Percentiles rank a stretch among this genome's conserved stretches.
Evolutionary conservation across 2,113 vertebrate genomes (phyloP).

Genomic region (Nesogale talazaci): DNA sequence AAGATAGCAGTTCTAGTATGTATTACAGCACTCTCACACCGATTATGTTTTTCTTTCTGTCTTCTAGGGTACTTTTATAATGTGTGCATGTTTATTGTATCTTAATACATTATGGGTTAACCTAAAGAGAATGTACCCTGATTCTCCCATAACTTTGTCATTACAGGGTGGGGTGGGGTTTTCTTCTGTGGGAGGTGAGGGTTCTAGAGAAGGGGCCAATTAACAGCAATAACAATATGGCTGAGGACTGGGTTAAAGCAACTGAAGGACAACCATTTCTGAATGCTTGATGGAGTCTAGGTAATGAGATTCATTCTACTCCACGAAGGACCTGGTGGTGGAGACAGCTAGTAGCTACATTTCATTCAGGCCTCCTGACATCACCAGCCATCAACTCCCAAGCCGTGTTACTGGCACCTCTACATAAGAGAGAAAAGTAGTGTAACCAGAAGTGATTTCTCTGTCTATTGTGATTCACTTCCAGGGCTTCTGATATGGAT

Average conservation of each 20-base stretch:
- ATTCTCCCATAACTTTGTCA: neutral
- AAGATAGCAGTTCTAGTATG: neutral
- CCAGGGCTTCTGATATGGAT: constrained; percentile 11
- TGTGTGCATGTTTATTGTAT: neutral
- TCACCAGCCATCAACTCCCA: neutral
- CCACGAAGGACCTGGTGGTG: neutral
- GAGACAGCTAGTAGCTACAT: constrained; percentile 37
- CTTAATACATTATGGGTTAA: constrained; percentile 48
- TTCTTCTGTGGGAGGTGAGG: too few relatives aligned
- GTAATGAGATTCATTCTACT: neutral
- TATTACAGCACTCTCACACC: neutral
- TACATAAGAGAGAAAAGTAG: neutral
- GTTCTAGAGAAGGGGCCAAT: too few relatives aligned
- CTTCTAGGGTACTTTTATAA: constrained; percentile 16
- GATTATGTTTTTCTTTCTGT: neutral
- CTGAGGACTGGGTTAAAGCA: constrained; percentile 17
- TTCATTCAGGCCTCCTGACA: neutral
- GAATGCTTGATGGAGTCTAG: constrained; percentile 20
- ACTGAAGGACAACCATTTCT: neutral
- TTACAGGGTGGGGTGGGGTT: neutral
- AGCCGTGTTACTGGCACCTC: neutral
- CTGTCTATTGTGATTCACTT: constrained; percentile 16
- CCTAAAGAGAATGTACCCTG: neutral
- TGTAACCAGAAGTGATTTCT: constrained; percentile 12
- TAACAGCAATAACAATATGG: neutral